Evolutionary conservation across 2,888 invertebrate genomes (phyloP).

Genomic region (Diploptera punctata): DNA sequence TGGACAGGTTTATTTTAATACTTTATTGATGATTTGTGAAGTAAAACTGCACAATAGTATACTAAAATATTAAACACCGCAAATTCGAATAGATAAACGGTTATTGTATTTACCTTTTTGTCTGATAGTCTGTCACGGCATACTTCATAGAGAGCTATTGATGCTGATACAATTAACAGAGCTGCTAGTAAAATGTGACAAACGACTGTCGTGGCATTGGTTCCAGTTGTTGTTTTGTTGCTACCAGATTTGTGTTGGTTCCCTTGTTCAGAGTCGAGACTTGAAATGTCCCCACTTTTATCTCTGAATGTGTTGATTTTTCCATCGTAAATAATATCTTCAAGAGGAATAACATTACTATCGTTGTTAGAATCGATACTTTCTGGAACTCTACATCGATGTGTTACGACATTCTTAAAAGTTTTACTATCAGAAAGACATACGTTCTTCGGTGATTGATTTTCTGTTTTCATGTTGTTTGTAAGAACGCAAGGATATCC

Average conservation of each 20-base stretch:
- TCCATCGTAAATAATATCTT: not conserved
- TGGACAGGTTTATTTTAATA: no score
- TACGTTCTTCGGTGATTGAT: not conserved
- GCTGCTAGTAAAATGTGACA: constrained; percentile 22
- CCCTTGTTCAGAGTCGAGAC: not conserved
- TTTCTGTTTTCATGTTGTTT: not conserved
- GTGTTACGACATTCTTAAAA: not conserved
- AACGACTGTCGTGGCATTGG: constrained; percentile 18
- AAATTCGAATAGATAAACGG: no score
- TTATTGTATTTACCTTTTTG: constrained; percentile 11
- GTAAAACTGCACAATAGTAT: no score
- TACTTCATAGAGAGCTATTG: constrained; percentile 25
- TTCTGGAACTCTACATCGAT: not conserved
- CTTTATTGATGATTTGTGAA: no score
- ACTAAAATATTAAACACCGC: no score
- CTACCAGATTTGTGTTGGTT: not conserved
- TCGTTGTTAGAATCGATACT: not conserved
- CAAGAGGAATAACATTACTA: not conserved
- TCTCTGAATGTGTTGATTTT: not conserved
- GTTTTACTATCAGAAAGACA: constrained; percentile 16
- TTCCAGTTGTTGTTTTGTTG: not conserved
- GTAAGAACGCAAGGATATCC: constrained; percentile 5
- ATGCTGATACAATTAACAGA: constrained; percentile 23
- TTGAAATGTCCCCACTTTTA: not conserved
- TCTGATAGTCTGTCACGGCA: constrained; percentile 11